Evolutionary conservation across 2,888 invertebrate genomes (phyloP).

Genomic region (Conus canariensis): DNA sequence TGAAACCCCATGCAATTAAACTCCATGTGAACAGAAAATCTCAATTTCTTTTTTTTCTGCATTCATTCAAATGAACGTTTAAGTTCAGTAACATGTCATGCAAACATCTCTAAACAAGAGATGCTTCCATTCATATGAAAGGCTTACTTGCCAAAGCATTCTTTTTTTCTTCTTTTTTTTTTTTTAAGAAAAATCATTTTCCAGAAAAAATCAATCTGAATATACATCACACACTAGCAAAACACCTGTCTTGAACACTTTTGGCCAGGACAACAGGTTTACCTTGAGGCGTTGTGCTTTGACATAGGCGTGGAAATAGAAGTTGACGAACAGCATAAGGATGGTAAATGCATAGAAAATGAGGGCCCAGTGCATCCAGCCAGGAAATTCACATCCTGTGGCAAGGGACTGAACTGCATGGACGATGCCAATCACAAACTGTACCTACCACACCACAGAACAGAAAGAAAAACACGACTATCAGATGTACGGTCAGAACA

Average conservation of each 20-base stretch:
- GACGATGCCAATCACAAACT: conserved; percentile 93
- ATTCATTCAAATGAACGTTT: too few relatives aligned
- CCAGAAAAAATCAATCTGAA: too few relatives aligned
- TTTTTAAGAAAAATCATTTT: too few relatives aligned
- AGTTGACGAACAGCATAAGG: conserved; percentile 77
- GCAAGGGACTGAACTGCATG: conserved; percentile 88
- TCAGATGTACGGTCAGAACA: background rate
- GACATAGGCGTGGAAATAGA: conserved; percentile 78
- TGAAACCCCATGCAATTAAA: too few relatives aligned
- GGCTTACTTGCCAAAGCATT: too few relatives aligned
- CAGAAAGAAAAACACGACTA: conserved; percentile 43
- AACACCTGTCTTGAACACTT: background rate
- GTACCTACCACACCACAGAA: conserved; percentile 83
- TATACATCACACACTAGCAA: too few relatives aligned
- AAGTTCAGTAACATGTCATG: too few relatives aligned
- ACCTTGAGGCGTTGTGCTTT: conserved; percentile 58
- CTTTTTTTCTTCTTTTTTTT: too few relatives aligned
- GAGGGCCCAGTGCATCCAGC: conserved; percentile 78
- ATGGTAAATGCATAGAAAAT: conserved; percentile 76
- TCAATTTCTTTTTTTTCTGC: too few relatives aligned
- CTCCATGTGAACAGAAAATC: too few relatives aligned
- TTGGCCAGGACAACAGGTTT: conserved; percentile 21
- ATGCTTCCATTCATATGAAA: too few relatives aligned
- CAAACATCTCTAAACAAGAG: too few relatives aligned
- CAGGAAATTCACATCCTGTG: conserved; percentile 93